Evolutionary conservation across 2,797 vertebrate species (phyloP).

Genomic region (Characodon lateralis): DNA sequence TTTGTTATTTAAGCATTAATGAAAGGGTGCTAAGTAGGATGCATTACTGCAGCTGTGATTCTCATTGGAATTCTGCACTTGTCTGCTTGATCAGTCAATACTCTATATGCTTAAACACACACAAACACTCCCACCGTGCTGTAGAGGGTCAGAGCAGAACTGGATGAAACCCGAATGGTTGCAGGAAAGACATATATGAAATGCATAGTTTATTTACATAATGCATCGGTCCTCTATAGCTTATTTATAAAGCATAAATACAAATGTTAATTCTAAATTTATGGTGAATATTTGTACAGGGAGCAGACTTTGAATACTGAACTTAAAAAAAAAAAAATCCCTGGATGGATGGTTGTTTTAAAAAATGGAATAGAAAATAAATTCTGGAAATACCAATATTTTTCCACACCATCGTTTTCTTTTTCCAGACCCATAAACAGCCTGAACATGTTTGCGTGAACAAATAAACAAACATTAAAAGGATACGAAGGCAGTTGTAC

Average conservation of each 20-base stretch:
- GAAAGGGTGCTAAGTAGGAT: slow-evolving; percentile 22
- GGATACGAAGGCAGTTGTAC: slow-evolving; percentile 99
- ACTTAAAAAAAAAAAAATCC: no score
- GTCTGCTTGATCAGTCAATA: slow-evolving; percentile 62
- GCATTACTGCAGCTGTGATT: slow-evolving; percentile 66
- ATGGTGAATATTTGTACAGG: background rate
- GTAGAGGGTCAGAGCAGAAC: slow-evolving; percentile 52
- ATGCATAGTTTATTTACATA: background rate
- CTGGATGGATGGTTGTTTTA: no score
- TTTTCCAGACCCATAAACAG: background rate
- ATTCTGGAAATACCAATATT: background rate
- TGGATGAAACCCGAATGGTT: slow-evolving; percentile 52
- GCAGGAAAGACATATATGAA: slow-evolving; percentile 22
- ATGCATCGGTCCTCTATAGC: background rate
- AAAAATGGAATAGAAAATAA: background rate
- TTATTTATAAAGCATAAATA: background rate
- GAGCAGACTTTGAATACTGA: background rate
- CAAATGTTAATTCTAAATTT: background rate
- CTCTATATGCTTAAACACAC: slow-evolving; percentile 61
- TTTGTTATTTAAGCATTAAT: slow-evolving; percentile 33
- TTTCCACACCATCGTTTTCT: background rate
- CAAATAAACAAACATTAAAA: slow-evolving; percentile 58
- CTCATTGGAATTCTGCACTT: slow-evolving; percentile 65
- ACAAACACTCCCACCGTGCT: slow-evolving; percentile 33
- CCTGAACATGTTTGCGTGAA: background rate